phyloP scores from a whole-genome alignment of 2,113 vertebrate genomes.

The Tyto alba region DNA sequence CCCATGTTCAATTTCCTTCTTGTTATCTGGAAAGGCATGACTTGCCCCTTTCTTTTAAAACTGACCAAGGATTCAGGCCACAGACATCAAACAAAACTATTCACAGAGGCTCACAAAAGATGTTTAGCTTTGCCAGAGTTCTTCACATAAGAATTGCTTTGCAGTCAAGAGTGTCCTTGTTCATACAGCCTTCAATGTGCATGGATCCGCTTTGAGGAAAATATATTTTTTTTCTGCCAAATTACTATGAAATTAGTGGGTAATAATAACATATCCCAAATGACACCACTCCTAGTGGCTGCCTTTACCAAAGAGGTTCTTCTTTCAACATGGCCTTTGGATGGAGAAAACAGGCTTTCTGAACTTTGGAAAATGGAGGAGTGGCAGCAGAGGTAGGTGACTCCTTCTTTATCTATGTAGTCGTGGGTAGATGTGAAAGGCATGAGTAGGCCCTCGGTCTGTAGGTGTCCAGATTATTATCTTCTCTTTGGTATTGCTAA shows the following conservation, averaged over 20 bases:
- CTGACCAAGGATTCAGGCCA: neutral
- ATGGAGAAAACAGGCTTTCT: neutral
- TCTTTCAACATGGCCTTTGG: neutral
- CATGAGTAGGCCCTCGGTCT: neutral
- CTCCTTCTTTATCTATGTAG: neutral
- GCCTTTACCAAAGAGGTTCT: neutral
- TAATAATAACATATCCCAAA: neutral
- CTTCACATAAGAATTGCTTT: neutral
- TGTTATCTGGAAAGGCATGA: neutral
- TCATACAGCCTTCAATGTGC: neutral
- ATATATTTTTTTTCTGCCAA: neutral
- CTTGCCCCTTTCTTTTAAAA: neutral
- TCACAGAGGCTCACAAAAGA: neutral
- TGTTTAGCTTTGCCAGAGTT: neutral
- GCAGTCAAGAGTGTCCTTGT: neutral
- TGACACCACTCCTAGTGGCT: neutral
- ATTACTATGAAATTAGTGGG: neutral
- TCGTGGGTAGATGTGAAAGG: neutral
- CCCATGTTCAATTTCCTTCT: neutral
- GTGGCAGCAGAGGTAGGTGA: neutral
- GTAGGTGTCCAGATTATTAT: slow-evolving; percentile 16
- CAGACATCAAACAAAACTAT: neutral
- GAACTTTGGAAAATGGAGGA: neutral
- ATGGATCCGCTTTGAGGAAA: neutral
- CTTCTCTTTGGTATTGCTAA: neutral